Evolutionary conservation across 2,888 invertebrate species (phyloP), one percentile per base, ranked within the genome.

Genomic region (Troides aeacus): DNA sequence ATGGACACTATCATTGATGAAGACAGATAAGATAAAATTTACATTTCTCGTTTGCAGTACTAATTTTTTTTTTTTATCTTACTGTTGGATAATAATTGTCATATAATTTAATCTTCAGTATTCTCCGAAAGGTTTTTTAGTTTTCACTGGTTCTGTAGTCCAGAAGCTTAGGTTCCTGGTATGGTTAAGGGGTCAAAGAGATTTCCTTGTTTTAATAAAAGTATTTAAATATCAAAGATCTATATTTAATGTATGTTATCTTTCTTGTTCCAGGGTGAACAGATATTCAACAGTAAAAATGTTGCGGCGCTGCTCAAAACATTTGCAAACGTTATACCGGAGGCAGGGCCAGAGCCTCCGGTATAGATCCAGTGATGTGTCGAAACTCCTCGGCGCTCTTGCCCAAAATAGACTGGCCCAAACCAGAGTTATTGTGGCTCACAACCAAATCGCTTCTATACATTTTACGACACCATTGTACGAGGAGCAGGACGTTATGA

Each of bases 401-500:
- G 77, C 84, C 2, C 78, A 83, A 15, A 74, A 80, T 36, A 78
- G 81, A 62, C 72, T 81, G 24, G 72, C 76, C 60, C 79, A 81
- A 56, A 80, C 87, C n/a, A 76, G 86, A 18, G 79, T 80, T 6
- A 61, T 88, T n/a, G 75, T 78, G 7, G 81, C 84, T 10, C 83
- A 84, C 71, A 83, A 84, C 71, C 92, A 89, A 69, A 81, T 87
- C 4, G 90, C 91, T 1, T 80, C 85, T 15, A 87, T 92, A 73
- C 92, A 92, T 76, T 85, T 90, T 75, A 83, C 86, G 24, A 85
- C 76, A 63, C 82, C 89, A 0, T 81, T 87, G 68, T 89, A 85
- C 76, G 94, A 88, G 17, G 87, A 93, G 72, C 94, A 94, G 83
- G 94, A 95, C 78, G 96, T 98, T 1, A 94, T 94, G 80, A 97